Percentiles rank a stretch among this genome's conserved stretches.
Evolutionary conservation across 2,797 vertebrate genomes (phyloP).

Genomic region (Varecia variegata): DNA sequence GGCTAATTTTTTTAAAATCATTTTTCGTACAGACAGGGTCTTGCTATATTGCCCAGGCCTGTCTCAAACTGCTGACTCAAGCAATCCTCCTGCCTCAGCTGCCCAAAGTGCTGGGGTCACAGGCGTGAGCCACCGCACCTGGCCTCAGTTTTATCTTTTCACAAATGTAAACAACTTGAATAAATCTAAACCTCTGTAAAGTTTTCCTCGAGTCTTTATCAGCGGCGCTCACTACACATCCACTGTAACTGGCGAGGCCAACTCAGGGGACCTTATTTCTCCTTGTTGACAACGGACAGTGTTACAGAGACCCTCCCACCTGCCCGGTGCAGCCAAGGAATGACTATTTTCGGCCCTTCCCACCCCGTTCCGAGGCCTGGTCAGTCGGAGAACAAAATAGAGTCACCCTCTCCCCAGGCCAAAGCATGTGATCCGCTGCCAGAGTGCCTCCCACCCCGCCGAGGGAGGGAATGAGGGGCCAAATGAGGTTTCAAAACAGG

Average conservation of each 20-base stretch:
- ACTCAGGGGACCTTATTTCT: neutral
- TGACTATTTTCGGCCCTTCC: conserved; percentile 42
- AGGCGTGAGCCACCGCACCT: neutral
- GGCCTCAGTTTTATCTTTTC: neutral
- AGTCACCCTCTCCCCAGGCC: conserved; percentile 30
- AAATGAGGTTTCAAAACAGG: neutral
- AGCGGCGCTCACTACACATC: neutral
- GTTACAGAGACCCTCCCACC: neutral
- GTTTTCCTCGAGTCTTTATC: neutral
- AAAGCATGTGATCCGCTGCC: conserved; percentile 28
- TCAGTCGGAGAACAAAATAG: conserved; percentile 24
- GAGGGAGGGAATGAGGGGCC: conserved; percentile 48
- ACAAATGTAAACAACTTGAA: neutral
- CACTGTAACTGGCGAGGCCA: neutral
- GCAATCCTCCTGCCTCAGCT: neutral
- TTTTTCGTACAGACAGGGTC: too few species aligned
- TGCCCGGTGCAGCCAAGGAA: neutral
- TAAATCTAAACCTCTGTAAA: neutral
- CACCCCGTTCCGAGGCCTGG: neutral
- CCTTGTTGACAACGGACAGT: neutral
- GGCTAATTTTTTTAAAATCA: too few species aligned
- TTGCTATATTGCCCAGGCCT: too few species aligned
- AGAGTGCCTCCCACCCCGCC: neutral
- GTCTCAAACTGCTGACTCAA: neutral
- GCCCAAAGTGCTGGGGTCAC: neutral